Base-by-base conservation (phyloP, 2,113 vertebrate species). In the Falco punctatus region DNA sequence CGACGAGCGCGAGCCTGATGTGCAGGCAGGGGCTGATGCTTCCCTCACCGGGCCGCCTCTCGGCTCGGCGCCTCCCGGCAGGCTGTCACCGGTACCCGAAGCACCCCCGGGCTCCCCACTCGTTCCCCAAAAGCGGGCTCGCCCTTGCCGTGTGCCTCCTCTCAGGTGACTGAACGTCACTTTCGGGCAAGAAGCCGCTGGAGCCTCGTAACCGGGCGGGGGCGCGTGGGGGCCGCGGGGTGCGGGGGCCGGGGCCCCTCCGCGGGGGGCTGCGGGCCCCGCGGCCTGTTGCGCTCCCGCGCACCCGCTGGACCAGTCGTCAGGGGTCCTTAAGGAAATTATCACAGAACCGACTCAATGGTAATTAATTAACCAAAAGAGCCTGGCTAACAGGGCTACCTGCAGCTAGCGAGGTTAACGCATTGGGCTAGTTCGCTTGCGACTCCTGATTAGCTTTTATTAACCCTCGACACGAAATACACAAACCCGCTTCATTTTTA, bases 311-410 rank as follows among this genome's bases (percentile, higher is more conserved):
- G 88, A 94, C 82, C 66, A 15, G 35, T 75, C 86, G 40, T 91
- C 70, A 51, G 94, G 86, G 83, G 57, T 88, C 88, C 94, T 88
- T 42, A 19, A 79, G 94, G 79, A 89, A 92, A 97, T 97, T 92
- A 92, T 26, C 86, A 22, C 83, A 85, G 78, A 82, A 77, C 65
- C 8, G 61, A 59, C 44, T 97, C 96, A 95, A 94, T 92, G 94
- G 91, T 88, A 96, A 92, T 90, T 97, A 98, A 98, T 98, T 97
- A 97, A 96, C 95, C 81, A 42, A 96, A 95, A 51, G 71, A 90
- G 94, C 81, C 74, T 32, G 38, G 80, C 75, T 93, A 84, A 88
- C 86, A 78, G 80, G 95, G 55, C 96, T 94, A 94, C 96, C 96
- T 88, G 95, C 88, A 67, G 92, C 79, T 95, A 71, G 75, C 24